These are phyloP conservation scores for Podarcis cretensis DNA, from an alignment of 2,113 vertebrate genomes.

Conservation along the genomic window DNA sequence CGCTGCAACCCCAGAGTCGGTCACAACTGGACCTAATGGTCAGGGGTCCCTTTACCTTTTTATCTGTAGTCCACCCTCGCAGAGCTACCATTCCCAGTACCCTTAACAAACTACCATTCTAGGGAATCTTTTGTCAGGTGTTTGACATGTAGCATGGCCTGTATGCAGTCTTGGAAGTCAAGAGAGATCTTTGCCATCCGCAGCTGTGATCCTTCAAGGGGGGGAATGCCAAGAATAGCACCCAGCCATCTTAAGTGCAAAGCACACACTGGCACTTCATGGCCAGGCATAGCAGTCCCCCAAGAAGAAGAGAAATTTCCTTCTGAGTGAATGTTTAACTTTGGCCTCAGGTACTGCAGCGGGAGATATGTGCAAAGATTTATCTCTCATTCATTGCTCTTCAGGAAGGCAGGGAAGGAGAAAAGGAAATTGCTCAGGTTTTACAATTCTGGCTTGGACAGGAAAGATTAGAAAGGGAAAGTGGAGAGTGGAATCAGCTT, in stretches of 20 bases:
- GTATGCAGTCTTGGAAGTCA: neutral
- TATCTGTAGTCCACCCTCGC: no score
- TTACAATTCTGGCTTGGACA: neutral
- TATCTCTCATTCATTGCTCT: neutral
- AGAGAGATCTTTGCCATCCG: neutral
- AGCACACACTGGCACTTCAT: neutral
- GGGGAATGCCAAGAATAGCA: neutral
- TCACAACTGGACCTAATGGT: no score
- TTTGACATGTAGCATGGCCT: no score
- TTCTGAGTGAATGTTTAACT: constrained; percentile 13
- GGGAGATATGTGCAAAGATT: neutral
- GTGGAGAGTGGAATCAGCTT: neutral
- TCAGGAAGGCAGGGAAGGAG: neutral
- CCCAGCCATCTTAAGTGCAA: neutral
- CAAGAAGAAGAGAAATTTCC: neutral
- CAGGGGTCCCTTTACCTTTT: no score
- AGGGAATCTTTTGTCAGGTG: no score
- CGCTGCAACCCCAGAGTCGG: no score
- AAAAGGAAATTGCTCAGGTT: neutral
- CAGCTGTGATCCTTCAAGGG: neutral
- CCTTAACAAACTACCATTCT: no score
- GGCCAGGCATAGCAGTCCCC: neutral
- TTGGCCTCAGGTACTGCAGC: neutral
- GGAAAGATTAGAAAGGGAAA: neutral
- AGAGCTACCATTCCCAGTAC: no score